phyloP scores from a whole-genome alignment of 2,888 invertebrate species.

The Phyllotreta cruciferae region DNA sequence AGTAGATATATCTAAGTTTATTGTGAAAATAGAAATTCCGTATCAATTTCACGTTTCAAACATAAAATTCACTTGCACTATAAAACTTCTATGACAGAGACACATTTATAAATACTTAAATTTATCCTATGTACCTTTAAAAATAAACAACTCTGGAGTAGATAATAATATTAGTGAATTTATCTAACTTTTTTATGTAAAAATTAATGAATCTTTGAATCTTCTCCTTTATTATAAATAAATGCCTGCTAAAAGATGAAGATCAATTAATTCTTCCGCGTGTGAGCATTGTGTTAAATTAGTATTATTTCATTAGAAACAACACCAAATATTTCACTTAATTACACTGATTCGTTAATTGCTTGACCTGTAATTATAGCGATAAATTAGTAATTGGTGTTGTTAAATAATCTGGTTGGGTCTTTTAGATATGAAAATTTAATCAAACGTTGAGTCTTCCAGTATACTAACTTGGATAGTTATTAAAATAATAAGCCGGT shows the following conservation, averaged over 20 bases:
- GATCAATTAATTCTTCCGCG: too few relatives aligned
- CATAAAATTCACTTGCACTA: conserved; percentile 38
- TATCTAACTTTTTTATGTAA: too few relatives aligned
- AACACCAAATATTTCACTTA: conserved; percentile 3
- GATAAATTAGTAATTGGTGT: conserved; percentile 12
- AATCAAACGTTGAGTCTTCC: conserved; percentile 22
- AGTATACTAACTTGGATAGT: conserved; percentile 8
- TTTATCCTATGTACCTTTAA: background rate
- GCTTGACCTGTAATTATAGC: conserved; percentile 16
- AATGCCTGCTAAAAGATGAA: too few relatives aligned
- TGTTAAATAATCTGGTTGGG: conserved; percentile 14
- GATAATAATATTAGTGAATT: too few relatives aligned
- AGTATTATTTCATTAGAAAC: too few relatives aligned
- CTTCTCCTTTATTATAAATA: too few relatives aligned
- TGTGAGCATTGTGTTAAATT: too few relatives aligned
- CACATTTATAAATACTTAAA: conserved; percentile 8
- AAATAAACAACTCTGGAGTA: too few relatives aligned
- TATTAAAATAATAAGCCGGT: conserved; percentile 27
- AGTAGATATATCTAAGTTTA: conserved; percentile 20
- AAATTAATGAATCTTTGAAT: too few relatives aligned
- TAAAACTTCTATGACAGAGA: conserved; percentile 34
- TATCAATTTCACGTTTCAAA: conserved; percentile 33
- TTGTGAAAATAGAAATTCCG: conserved; percentile 38
- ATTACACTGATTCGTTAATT: conserved; percentile 11
- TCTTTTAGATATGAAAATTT: conserved; percentile 26